Conservation (phyloP, 2,797 vertebrate genomes). For the Pangasius krempfi region DNA sequence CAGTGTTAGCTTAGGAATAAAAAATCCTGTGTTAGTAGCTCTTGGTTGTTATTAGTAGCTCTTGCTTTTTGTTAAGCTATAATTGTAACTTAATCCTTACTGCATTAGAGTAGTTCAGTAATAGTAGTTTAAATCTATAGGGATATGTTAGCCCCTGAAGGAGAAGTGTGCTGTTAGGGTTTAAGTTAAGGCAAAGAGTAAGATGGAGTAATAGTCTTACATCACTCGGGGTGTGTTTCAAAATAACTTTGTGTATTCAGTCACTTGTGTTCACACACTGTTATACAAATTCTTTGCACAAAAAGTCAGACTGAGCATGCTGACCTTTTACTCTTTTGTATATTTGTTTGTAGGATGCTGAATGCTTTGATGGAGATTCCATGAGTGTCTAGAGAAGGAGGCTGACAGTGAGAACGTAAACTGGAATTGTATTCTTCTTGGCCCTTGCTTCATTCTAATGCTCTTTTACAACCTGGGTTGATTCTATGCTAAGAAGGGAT, state of each 20-base stretch:
- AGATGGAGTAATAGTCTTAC: slow-evolving; percentile 13
- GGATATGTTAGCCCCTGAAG: background rate
- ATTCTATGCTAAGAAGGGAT: slow-evolving; percentile 35
- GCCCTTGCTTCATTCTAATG: slow-evolving; percentile 3
- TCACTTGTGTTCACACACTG: background rate
- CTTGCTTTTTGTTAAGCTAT: slow-evolving; percentile 3
- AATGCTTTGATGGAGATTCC: slow-evolving; percentile 9
- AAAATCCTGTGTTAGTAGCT: background rate
- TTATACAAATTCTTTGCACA: background rate
- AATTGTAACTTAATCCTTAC: slow-evolving; percentile 11
- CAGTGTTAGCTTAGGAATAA: slow-evolving; percentile 2
- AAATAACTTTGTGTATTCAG: background rate
- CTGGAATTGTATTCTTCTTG: background rate
- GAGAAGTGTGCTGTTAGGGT: background rate
- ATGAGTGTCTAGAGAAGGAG: slow-evolving; percentile 20
- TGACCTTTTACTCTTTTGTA: slow-evolving; percentile 13
- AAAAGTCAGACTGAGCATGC: background rate
- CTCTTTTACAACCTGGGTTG: background rate
- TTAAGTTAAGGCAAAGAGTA: slow-evolving; percentile 3
- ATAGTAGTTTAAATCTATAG: slow-evolving; percentile 47
- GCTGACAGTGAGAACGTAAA: slow-evolving; percentile 8
- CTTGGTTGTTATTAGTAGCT: background rate
- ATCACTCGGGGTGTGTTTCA: slow-evolving; percentile 9
- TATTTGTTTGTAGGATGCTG: slow-evolving; percentile 45
- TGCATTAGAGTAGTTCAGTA: slow-evolving; percentile 13